Percentiles rank a stretch among this genome's conserved stretches.
Conservation (phyloP, 2,888 invertebrate genomes). For the Eueremaeus valkanovi region DNA sequence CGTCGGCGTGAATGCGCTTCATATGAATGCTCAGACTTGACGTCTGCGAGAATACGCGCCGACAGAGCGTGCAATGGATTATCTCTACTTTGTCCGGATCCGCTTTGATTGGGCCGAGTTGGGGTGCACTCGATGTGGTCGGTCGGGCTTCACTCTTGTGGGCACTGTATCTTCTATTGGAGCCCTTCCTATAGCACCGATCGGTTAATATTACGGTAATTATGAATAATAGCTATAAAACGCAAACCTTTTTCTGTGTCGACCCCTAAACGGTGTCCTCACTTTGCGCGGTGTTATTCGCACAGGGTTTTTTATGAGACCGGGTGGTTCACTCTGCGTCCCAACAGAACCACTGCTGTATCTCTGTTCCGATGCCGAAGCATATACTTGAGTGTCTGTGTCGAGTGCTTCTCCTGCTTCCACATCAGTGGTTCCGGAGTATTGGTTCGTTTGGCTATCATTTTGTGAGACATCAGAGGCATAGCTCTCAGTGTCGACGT, state of each 20-base stretch:
- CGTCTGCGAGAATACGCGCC: not conserved
- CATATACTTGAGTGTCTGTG: no score
- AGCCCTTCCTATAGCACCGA: not conserved
- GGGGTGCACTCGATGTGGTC: not conserved
- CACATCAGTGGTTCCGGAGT: no score
- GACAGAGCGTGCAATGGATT: not conserved
- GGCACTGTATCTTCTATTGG: not conserved
- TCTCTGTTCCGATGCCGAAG: no score
- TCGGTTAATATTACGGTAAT: not conserved
- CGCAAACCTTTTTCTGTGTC: not conserved
- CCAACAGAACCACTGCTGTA: no score
- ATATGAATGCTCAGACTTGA: constrained; percentile 11
- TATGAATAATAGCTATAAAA: not conserved
- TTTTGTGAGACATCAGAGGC: no score
- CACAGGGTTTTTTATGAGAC: not conserved
- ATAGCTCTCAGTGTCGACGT: no score
- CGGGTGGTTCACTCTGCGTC: not conserved
- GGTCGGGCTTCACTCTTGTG: no score
- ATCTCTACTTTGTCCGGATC: not conserved
- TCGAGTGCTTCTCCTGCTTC: no score
- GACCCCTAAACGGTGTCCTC: not conserved
- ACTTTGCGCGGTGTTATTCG: not conserved
- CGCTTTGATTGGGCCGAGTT: not conserved
- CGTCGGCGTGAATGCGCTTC: constrained; percentile 15
- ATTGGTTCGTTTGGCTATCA: no score